Evolutionary conservation across 2,888 invertebrate genomes (phyloP).

Genomic region (Acleris emargana): DNA sequence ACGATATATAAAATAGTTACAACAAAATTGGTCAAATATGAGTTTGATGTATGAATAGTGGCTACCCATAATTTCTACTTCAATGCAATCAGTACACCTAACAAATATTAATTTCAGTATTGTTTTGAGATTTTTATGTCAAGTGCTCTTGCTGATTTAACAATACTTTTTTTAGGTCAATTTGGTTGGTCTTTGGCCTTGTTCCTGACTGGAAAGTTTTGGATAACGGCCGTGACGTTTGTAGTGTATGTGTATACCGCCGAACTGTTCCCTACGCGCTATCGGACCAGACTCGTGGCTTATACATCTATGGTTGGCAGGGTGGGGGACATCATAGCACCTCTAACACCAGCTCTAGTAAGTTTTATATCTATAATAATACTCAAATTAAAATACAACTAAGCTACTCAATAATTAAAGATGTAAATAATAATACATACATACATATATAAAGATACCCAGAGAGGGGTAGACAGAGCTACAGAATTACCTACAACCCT

Average conservation of each 20-base stretch:
- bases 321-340: constrained; percentile 84
- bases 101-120: not conserved
- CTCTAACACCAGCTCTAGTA: constrained; percentile 83
- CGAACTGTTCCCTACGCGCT: constrained; percentile 84
- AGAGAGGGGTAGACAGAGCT: no score
- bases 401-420: no score
- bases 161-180: not conserved
- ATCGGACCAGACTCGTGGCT: constrained; percentile 82
- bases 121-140: not conserved
- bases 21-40: no score
- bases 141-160: not conserved
- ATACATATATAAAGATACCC: no score
- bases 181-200: constrained; percentile 55
- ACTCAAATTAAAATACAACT: no score
- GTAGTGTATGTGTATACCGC: constrained; percentile 83
- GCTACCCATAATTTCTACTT: no score
- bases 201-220: constrained; percentile 80
- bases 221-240: constrained; percentile 81
- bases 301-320: constrained; percentile 85
- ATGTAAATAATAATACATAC: no score
- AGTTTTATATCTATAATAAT: constrained; percentile 43
- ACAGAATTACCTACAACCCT: no score
- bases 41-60: no score
- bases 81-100: no score
- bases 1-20: no score